Conservation (phyloP, 2,113 vertebrate genomes). For the Eulacestoma nigropectus region DNA sequence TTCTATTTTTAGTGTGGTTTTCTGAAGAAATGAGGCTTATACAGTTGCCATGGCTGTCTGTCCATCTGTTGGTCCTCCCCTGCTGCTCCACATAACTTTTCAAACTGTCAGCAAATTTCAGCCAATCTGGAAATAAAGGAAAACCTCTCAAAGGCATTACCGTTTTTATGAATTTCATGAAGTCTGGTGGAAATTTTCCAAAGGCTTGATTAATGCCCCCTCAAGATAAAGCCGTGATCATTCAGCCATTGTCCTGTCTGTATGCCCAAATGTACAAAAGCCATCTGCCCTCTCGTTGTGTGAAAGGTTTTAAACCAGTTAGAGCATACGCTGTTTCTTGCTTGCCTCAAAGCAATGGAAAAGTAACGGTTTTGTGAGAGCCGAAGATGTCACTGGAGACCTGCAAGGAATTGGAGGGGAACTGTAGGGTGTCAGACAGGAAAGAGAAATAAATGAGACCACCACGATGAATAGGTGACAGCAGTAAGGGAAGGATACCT, state of each 20-base stretch:
- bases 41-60: neutral
- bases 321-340: neutral
- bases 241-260: neutral
- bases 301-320: neutral
- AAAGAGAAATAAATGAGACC: neutral
- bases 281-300: accelerated
- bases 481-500: neutral
- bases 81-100: accelerated
- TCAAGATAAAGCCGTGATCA: neutral
- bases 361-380: neutral
- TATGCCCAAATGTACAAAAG: neutral
- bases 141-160: neutral
- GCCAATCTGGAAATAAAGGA: neutral
- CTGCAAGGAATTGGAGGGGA: neutral
- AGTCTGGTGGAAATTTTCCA: neutral
- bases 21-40: neutral
- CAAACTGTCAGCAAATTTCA: conserved; percentile 5
- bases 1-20: conserved; percentile 1
- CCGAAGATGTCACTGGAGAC: neutral
- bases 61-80: neutral
- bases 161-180: neutral
- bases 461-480: neutral
- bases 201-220: neutral
- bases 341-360: neutral
- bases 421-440: neutral